phyloP scores from a whole-genome alignment of 2,797 vertebrate genomes.

The Salmo trutta region DNA sequence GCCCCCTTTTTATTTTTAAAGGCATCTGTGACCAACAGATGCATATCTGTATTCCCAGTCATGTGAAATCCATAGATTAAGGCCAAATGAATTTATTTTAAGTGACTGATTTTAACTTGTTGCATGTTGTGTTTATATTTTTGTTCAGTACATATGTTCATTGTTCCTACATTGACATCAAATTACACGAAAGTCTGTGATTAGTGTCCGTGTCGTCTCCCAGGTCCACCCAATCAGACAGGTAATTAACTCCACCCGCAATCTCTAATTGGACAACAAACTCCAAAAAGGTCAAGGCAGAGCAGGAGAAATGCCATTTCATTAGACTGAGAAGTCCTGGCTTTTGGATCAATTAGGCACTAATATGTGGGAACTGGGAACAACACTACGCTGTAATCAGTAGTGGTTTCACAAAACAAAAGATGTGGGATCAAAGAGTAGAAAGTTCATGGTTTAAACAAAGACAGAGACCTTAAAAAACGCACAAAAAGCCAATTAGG shows the following conservation, averaged over 20 bases:
- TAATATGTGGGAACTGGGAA: conserved; percentile 45
- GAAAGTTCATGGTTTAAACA: conserved; percentile 1
- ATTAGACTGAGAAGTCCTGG: conserved; percentile 64
- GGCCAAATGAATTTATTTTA: too few species aligned
- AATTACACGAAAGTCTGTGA: conserved; percentile 28
- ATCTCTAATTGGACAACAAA: conserved; percentile 70
- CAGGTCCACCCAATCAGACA: conserved; percentile 58
- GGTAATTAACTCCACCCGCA: conserved; percentile 57
- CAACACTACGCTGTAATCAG: not conserved
- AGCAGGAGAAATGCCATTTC: conserved; percentile 77
- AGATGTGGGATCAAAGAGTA: conserved; percentile 2
- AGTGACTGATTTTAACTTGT: too few species aligned
- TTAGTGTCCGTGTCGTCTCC: conserved; percentile 44
- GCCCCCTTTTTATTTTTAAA: too few species aligned
- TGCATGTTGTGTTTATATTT: not conserved
- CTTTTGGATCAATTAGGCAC: conserved; percentile 60
- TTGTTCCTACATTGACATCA: conserved; percentile 40
- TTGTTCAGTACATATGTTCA: too few species aligned
- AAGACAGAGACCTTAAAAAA: not conserved
- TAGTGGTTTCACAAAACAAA: not conserved
- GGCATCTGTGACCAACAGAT: too few species aligned
- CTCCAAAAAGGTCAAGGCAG: conserved; percentile 73
- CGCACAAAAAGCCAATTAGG: not conserved
- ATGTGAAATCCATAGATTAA: too few species aligned
- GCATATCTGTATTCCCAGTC: too few species aligned